phyloP scores from a whole-genome alignment of 2,888 invertebrate genomes.

The Andrena haemorrhoa region DNA sequence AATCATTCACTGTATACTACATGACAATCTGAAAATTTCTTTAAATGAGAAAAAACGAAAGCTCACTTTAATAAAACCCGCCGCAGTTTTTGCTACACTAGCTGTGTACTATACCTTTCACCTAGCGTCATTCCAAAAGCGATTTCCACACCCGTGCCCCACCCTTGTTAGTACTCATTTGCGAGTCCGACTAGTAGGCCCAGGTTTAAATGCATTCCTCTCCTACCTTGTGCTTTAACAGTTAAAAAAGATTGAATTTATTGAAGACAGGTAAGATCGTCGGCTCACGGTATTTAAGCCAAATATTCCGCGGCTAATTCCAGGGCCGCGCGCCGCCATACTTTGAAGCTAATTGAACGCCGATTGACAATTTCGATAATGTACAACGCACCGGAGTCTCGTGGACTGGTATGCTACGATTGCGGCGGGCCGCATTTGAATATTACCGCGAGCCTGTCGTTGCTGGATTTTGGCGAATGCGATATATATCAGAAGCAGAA shows the following conservation, averaged over 20 bases:
- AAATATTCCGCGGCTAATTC: constrained; percentile 45
- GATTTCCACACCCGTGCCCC: no score
- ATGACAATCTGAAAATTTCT: background rate
- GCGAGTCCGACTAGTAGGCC: no score
- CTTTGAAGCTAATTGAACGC: constrained; percentile 45
- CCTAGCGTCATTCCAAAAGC: background rate
- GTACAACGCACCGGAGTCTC: constrained; percentile 46
- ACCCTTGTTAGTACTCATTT: no score
- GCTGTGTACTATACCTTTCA: background rate
- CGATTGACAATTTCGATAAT: constrained; percentile 60
- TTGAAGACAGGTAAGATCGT: no score
- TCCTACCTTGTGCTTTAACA: background rate
- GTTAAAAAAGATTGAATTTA: no score
- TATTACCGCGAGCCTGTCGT: constrained; percentile 55
- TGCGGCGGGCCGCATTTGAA: constrained; percentile 53
- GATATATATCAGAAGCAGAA: constrained; percentile 53
- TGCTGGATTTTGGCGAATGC: constrained; percentile 63
- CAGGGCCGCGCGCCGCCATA: constrained; percentile 7
- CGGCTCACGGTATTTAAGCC: background rate
- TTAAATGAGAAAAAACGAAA: background rate
- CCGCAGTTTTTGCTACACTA: no score
- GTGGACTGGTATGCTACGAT: constrained; percentile 61
- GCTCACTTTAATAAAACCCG: no score
- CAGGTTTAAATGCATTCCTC: no score
- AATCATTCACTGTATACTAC: background rate